Conservation (phyloP, 2,797 vertebrate species). For the Pantherophis alleghaniensis region DNA sequence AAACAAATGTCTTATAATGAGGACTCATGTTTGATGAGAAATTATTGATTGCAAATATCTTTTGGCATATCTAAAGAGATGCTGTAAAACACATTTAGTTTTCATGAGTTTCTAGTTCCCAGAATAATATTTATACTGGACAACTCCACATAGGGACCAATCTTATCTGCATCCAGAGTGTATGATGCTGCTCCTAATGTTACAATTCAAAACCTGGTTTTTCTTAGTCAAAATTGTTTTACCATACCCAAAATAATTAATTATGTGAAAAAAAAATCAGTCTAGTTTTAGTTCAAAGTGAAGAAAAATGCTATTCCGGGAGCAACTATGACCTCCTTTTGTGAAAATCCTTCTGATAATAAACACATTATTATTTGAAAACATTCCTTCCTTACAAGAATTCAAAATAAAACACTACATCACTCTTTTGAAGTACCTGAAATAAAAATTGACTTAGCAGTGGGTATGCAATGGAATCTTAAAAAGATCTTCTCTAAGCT, state of each 20-base stretch:
- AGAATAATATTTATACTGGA: not conserved
- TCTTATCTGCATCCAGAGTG: not conserved
- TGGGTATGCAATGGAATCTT: not conserved
- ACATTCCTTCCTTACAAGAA: constrained; percentile 1
- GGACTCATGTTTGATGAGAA: not conserved
- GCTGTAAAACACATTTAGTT: not conserved
- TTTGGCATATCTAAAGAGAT: not conserved
- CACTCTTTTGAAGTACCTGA: constrained; percentile 20
- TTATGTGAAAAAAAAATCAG: not conserved
- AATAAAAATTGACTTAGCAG: not conserved
- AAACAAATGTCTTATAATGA: not conserved
- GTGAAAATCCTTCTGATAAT: constrained; percentile 36
- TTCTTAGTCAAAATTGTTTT: not conserved
- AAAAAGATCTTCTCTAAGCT: not conserved
- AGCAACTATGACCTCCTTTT: constrained; percentile 21
- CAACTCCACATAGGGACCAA: not conserved
- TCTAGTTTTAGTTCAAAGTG: not conserved
- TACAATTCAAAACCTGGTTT: not conserved
- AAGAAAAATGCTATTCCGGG: not conserved
- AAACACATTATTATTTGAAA: constrained; percentile 41
- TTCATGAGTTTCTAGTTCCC: not conserved
- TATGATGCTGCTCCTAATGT: not conserved
- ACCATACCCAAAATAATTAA: not conserved
- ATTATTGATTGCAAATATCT: not conserved
- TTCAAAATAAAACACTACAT: constrained; percentile 43